phyloP scores from a whole-genome alignment of 2,113 vertebrate genomes.

The Myanophis thanlyinensis region DNA sequence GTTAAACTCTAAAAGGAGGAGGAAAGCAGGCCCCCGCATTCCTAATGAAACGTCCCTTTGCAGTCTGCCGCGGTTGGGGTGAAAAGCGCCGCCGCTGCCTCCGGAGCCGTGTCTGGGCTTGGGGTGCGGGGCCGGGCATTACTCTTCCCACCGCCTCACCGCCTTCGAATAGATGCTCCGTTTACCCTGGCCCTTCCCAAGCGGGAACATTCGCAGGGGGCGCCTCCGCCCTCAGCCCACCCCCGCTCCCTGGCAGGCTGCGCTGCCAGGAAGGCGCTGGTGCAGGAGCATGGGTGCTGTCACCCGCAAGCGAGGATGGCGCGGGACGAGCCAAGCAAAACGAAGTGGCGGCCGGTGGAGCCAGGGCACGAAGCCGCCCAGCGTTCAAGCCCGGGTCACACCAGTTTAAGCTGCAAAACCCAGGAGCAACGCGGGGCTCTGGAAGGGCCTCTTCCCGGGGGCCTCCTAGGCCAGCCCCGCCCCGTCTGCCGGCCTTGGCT shows the following conservation, averaged over 20 bases:
- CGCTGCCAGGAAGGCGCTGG: not conserved
- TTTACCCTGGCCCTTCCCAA: not conserved
- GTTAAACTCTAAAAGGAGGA: conserved; percentile 91
- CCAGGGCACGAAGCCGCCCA: not conserved
- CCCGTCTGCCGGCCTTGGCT: not conserved
- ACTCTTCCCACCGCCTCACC: not conserved
- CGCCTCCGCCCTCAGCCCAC: not conserved
- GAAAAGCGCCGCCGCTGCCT: conserved; percentile 36
- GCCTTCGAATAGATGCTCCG: not conserved
- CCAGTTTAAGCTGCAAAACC: not conserved
- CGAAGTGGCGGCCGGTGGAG: not conserved
- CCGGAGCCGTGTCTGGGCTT: not conserved
- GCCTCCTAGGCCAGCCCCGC: no score
- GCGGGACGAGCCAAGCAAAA: not conserved
- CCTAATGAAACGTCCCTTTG: conserved; percentile 65
- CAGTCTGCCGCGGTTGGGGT: conserved; percentile 8
- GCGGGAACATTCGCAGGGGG: not conserved
- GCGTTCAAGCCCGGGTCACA: not conserved
- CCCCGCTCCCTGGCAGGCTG: not conserved
- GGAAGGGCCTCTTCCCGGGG: no score
- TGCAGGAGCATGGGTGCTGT: accelerated
- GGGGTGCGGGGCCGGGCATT: not conserved
- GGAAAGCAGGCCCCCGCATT: conserved; percentile 75
- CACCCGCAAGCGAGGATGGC: not conserved
- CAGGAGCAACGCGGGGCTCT: not conserved